Evolutionary conservation across 2,888 invertebrate genomes (phyloP).

Genomic region (Mythimna pallens): DNA sequence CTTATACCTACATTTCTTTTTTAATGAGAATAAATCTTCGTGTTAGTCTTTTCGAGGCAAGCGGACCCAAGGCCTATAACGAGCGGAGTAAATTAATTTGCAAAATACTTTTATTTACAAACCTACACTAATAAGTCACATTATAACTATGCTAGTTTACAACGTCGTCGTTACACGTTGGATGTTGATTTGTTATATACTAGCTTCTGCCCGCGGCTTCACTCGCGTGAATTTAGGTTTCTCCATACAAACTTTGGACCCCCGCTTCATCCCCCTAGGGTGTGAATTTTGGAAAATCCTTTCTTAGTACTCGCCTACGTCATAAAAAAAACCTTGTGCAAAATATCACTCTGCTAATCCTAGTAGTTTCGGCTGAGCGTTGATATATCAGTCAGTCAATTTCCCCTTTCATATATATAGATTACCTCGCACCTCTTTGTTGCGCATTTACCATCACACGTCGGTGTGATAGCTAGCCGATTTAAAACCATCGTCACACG

Average conservation of each 20-base stretch:
- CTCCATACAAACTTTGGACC: too few relatives aligned
- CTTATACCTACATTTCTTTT: background rate
- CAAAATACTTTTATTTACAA: conserved; percentile 12
- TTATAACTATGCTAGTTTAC: conserved; percentile 22
- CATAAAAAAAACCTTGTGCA: too few relatives aligned
- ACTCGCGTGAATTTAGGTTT: too few relatives aligned
- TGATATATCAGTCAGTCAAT: too few relatives aligned
- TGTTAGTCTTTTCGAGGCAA: conserved; percentile 4
- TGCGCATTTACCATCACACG: conserved; percentile 13
- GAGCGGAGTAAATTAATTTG: conserved; percentile 18
- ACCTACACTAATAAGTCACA: conserved; percentile 7
- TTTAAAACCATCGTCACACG: conserved; percentile 57
- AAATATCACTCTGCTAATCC: too few relatives aligned
- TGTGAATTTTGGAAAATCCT: too few relatives aligned
- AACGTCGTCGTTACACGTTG: conserved; percentile 3
- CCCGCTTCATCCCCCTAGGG: too few relatives aligned
- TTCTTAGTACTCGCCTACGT: too few relatives aligned
- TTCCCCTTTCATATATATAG: too few relatives aligned
- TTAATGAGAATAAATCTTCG: conserved; percentile 11
- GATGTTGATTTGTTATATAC: conserved; percentile 25
- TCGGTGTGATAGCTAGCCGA: conserved; percentile 42
- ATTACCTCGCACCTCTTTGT: conserved; percentile 36
- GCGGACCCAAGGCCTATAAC: background rate
- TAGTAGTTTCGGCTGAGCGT: too few relatives aligned
- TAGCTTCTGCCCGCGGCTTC: too few relatives aligned